Evolutionary conservation across 2,888 invertebrate species (phyloP), one percentile per base, ranked within the genome.

Genomic region (Keiferia lycopersicella): DNA sequence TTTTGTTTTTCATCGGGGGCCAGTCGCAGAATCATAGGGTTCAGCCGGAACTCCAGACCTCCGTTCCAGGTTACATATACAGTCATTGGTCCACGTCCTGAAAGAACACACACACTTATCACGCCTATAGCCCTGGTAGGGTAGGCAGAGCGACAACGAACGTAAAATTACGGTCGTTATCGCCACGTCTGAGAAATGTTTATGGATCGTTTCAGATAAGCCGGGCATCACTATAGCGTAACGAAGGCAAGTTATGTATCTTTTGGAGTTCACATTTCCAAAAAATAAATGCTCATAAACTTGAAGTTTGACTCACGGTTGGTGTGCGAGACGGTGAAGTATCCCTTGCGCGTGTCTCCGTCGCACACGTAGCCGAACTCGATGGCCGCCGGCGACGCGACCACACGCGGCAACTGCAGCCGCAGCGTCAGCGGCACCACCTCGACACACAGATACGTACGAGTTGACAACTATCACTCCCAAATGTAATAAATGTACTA

Each of bases 361-460:
- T 83, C 81, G 1, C 82, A 74, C 61, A 88, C 83, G 68, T 75
- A 78, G 12, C 83, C 84, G 63, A 89, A 81, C 66, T 87, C 79
- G 1, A 87, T 63, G 6, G n/a, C 0, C 0, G 64, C 6, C 0
- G 89, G 89, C 63, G 74, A 64, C 61, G 78, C 65, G 12, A n/a
- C 63, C 18, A 88, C 63, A 1, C 64, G 53, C 0, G 88, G 89
- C 65, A 72, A 80, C 65, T 88, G 84, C 57, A 88, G 45, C 62
- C 82, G 79, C 68, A 87, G 67, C 7, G 73, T 66, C 63, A 89
- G 68, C 0, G 83, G 78, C 41, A 86, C 30, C 4, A 69, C 74
- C 88, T 88, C 71, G 0, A 34, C 56, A 56, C 30, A 34, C 22
- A 18, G 3, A 45, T 3, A 34, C 34, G 6, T 26, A 26, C 34